phyloP scores from a whole-genome alignment of 2,797 vertebrate species.

The Otolemur crassicaudatus region DNA sequence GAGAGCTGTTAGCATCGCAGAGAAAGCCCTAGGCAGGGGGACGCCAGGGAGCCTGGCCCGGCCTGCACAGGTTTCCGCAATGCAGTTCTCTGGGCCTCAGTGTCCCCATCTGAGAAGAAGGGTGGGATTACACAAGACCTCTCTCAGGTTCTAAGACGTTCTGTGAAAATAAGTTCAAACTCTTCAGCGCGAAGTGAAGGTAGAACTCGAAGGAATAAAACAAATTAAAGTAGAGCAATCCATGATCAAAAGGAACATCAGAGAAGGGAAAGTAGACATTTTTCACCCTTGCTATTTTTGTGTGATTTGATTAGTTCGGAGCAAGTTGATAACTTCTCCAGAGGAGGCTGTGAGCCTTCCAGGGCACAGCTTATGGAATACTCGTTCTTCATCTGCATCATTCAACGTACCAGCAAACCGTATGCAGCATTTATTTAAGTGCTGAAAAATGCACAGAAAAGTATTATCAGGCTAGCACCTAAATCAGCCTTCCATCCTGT shows the following conservation, averaged over 20 bases:
- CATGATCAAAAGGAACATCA: constrained; percentile 67
- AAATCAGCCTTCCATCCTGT: neutral
- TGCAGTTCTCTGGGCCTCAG: neutral
- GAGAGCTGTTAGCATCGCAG: constrained; percentile 57
- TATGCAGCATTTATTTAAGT: constrained; percentile 23
- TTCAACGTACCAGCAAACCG: constrained; percentile 77
- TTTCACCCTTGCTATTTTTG: constrained; percentile 72
- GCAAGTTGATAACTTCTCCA: constrained; percentile 82
- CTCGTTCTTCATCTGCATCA: constrained; percentile 78
- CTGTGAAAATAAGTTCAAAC: neutral
- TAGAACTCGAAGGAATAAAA: neutral
- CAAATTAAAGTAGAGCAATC: neutral
- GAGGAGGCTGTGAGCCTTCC: constrained; percentile 76
- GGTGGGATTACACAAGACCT: neutral
- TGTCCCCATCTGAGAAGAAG: neutral
- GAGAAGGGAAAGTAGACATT: constrained; percentile 78
- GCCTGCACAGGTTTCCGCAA: rapidly evolving
- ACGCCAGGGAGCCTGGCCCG: neutral
- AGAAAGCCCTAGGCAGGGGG: neutral
- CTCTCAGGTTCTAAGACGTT: neutral
- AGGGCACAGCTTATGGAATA: constrained; percentile 59
- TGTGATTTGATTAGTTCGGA: constrained; percentile 81
- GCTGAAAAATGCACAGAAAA: neutral
- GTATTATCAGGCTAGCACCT: neutral
- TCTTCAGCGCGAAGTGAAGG: neutral